Evolutionary conservation across 2,888 invertebrate genomes (phyloP).

Genomic region (Eupithecia exiguata): DNA sequence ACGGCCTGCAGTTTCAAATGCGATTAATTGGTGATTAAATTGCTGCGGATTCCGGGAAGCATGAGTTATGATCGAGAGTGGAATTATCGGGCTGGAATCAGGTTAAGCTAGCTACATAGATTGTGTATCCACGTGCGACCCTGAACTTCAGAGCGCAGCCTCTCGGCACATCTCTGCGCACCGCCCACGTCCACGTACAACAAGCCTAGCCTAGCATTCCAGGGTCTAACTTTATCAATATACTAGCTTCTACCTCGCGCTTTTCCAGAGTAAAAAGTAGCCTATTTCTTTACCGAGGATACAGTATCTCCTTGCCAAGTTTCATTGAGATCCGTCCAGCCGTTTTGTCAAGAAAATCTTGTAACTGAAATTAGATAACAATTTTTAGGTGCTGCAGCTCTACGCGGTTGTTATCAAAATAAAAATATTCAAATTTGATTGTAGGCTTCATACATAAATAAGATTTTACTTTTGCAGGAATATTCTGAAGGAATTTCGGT

Average conservation of each 20-base stretch:
- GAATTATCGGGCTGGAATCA: constrained; percentile 13
- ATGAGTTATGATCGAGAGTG: constrained; percentile 23
- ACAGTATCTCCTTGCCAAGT: not conserved
- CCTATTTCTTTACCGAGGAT: not conserved
- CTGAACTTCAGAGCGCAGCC: constrained; percentile 43
- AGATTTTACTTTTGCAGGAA: not conserved
- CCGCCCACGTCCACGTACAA: constrained; percentile 25
- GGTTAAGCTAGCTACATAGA: constrained; percentile 13
- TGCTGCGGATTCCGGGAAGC: constrained; percentile 13
- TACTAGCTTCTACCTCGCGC: not conserved
- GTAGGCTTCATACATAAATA: not conserved
- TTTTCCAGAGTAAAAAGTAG: not conserved
- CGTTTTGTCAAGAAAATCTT: too few species aligned
- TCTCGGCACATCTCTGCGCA: constrained; percentile 32
- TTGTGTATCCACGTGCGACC: constrained; percentile 33
- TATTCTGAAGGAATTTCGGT: not conserved
- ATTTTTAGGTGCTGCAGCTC: not conserved
- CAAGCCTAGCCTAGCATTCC: not conserved
- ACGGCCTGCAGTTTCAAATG: not conserved
- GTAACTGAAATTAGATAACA: not conserved
- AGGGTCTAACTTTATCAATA: not conserved
- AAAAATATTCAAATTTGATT: not conserved
- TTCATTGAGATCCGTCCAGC: too few species aligned
- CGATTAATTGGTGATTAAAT: not conserved
- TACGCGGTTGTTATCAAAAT: not conserved